A percentile compares a stretch with the other conserved stretches of the same genome.
Evolutionary conservation across 1,140 invertebrate genomes (phyloP).

Genomic region (Thaumetopoea pityocampa): DNA sequence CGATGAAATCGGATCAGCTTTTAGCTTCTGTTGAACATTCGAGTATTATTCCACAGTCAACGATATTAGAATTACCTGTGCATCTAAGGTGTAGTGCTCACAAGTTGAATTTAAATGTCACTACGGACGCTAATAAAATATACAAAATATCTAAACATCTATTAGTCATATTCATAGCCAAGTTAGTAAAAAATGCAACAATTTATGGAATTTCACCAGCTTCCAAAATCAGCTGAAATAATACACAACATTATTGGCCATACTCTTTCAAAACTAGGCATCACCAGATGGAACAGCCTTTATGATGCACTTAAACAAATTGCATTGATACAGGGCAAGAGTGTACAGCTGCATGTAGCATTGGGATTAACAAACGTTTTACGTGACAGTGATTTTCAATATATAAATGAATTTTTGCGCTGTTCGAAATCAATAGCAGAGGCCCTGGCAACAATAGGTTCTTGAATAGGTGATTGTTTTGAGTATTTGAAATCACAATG

Average conservation of each 20-base stretch:
- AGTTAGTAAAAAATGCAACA: conserved; percentile 21
- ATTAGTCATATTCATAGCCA: conserved; percentile 12
- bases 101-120: conserved; percentile 18
- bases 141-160: conserved; percentile 6
- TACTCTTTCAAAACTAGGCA: conserved; percentile 14
- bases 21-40: not conserved
- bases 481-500: no score
- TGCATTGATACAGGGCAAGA: conserved; percentile 14
- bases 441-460: no score
- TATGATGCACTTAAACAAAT: conserved; percentile 22
- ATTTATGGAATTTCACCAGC: conserved; percentile 17
- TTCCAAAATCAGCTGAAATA: conserved; percentile 23
- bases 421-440: conserved; percentile 25
- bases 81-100: conserved; percentile 20
- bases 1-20: not conserved
- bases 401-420: conserved; percentile 19
- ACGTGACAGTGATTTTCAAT: conserved; percentile 15
- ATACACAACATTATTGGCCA: conserved; percentile 18
- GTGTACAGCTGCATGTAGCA: conserved; percentile 9
- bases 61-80: conserved; percentile 4
- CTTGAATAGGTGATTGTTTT: no score
- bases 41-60: not conserved
- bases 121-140: conserved; percentile 16
- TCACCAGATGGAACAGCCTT: conserved; percentile 23
- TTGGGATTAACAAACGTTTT: conserved; percentile 7